Evolutionary conservation across 2,797 vertebrate genomes (phyloP), one percentile per base, ranked within the genome.

Genomic region (Bovichtus diacanthus): DNA sequence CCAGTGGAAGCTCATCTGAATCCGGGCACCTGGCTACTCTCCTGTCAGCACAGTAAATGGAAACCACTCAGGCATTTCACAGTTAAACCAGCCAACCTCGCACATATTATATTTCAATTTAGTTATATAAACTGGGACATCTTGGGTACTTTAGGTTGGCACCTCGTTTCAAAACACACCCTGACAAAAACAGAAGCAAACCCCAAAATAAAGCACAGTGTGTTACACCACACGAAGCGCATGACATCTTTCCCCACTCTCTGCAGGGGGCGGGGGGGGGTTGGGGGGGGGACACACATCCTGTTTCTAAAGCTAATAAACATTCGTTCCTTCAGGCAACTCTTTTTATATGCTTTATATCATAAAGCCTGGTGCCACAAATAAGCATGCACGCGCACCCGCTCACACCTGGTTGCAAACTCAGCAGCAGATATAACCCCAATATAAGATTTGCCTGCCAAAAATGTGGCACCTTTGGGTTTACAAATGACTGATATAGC

Each of bases 301-400:
- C 73, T 74, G 79, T 86, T 89, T 88, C 80, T 72, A 83, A 86
- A 90, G 70, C 86, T 90, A 90, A 92, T 91, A 90, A 92, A 89
- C 77, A 88, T 74, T 77, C 4, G 2, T 72, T 81, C 84, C 90
- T 87, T 74, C 77, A 36, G 86, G 88, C 81, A 25, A 84, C 41
- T 79, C 66, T 74, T 88, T 90, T 86, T 79, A 84, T 91, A 88
- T 44, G 59, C 70, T 80, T 88, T 62, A 77, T 81, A 87, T 86
- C 70, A 86, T 59, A 81, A 50, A 70, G 82, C 63, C 47, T 16
- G 6, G 66, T 68, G 76, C 70, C 68, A 74, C 76, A 76, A 64
- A 87, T 41, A 80, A 76, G 56, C 38, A n/a, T n/a, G 44, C 1
- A 1, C 51, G 19, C 49, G 2, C 73, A 18, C 36, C 8, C 59